Conservation (phyloP, 2,113 vertebrate species). For the Platycercus adscitus region DNA sequence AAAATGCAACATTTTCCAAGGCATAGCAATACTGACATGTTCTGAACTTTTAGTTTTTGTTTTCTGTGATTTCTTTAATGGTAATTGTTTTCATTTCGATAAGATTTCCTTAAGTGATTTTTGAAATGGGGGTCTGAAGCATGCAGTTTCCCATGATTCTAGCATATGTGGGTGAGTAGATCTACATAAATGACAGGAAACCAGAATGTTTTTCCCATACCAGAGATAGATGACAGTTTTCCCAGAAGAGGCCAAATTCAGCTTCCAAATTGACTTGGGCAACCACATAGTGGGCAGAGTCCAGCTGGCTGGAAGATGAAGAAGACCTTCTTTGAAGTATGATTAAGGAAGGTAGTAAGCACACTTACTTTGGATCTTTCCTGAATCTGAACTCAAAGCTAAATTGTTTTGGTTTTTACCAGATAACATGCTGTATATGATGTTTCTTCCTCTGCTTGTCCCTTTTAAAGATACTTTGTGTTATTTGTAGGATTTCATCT, state of each 20-base stretch:
- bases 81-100: background rate
- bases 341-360: background rate
- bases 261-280: background rate
- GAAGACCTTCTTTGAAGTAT: background rate
- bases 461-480: background rate
- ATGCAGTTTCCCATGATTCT: background rate
- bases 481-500: background rate
- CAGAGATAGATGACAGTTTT: background rate
- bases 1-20: background rate
- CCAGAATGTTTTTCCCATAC: background rate
- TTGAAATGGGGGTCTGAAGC: constrained; percentile 2
- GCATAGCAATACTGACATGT: background rate
- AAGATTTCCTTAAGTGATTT: background rate
- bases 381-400: background rate
- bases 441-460: background rate
- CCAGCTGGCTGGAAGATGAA: background rate
- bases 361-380: background rate
- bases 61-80: background rate
- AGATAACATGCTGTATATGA: background rate
- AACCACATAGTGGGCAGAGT: background rate
- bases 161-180: background rate
- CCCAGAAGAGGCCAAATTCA: background rate
- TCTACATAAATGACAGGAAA: background rate
- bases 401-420: background rate
- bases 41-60: background rate